Conservation (phyloP, 2,888 invertebrate genomes). For the Cryptophagus acutangulus region DNA sequence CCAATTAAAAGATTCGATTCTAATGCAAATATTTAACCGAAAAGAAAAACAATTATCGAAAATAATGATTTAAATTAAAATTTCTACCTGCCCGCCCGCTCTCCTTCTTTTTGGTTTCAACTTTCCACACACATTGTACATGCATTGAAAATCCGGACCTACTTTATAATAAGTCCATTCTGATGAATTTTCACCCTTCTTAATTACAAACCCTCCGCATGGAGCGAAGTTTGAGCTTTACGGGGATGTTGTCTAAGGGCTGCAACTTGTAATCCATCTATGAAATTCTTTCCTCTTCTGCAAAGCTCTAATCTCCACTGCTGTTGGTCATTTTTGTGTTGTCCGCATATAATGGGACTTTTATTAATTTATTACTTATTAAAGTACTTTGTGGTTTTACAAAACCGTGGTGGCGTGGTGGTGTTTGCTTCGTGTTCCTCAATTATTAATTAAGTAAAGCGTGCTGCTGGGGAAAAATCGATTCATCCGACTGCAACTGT, state of each 20-base stretch:
- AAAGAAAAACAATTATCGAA: constrained; percentile 10
- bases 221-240: constrained; percentile 25
- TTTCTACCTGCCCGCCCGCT: constrained; percentile 29
- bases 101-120: constrained; percentile 22
- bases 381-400: constrained; percentile 17
- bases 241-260: constrained; percentile 23
- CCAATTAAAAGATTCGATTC: constrained; percentile 15
- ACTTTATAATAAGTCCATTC: constrained; percentile 44
- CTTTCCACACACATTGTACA: background rate
- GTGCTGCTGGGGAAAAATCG: too few species aligned
- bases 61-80: constrained; percentile 36
- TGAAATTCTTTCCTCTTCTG: constrained; percentile 21
- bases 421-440: too few species aligned
- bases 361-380: constrained; percentile 31
- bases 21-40: constrained; percentile 24
- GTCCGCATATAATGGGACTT: constrained; percentile 26
- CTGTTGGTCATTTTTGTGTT: constrained; percentile 31
- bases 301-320: constrained; percentile 25
- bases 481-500: too few species aligned
- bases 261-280: constrained; percentile 21
- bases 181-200: constrained; percentile 47
- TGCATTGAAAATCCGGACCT: constrained; percentile 34
- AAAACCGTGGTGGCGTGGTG: too few species aligned
- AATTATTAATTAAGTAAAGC: too few species aligned
- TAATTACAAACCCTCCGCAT: constrained; percentile 39